These are phyloP conservation scores for Chromobotia macracanthus DNA, from an alignment of 2,797 vertebrate species.

Conservation along the genomic window DNA sequence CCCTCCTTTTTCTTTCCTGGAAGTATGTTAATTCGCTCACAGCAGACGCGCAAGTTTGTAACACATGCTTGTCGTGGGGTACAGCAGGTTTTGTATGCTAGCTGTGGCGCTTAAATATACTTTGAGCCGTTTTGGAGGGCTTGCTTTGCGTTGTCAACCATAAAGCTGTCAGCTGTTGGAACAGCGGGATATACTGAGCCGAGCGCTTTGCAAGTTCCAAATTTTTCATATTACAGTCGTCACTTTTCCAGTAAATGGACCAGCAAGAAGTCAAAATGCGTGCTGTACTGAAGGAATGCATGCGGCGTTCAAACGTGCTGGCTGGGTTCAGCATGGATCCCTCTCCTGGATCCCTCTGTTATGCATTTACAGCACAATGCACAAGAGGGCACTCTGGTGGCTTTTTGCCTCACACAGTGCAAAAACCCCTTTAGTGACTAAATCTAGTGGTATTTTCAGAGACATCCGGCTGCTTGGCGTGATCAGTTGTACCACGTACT, in stretches of 20 bases:
- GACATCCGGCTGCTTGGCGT: neutral
- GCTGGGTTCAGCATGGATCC: neutral
- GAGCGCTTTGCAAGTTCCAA: conserved; percentile 25
- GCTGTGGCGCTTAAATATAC: conserved; percentile 33
- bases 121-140: conserved; percentile 36
- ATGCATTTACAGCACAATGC: conserved; percentile 39
- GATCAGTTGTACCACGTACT: neutral
- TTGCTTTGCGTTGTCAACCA: conserved; percentile 45
- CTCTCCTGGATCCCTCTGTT: conserved; percentile 22
- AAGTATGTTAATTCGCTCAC: conserved; percentile 67
- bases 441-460: conserved; percentile 20
- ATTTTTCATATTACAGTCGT: conserved; percentile 26
- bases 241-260: conserved; percentile 32
- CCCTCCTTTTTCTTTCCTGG: conserved; percentile 53
- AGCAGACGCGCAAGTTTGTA: conserved; percentile 15
- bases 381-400: conserved; percentile 48
- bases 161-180: conserved; percentile 60
- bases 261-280: neutral
- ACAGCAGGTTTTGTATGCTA: conserved; percentile 43
- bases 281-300: neutral
- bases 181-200: conserved; percentile 26
- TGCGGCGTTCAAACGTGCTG: neutral
- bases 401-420: conserved; percentile 5
- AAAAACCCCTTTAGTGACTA: conserved; percentile 10
- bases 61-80: conserved; percentile 27